Base-by-base conservation (phyloP, 2,888 invertebrate species). In the Pammene fasciana region DNA sequence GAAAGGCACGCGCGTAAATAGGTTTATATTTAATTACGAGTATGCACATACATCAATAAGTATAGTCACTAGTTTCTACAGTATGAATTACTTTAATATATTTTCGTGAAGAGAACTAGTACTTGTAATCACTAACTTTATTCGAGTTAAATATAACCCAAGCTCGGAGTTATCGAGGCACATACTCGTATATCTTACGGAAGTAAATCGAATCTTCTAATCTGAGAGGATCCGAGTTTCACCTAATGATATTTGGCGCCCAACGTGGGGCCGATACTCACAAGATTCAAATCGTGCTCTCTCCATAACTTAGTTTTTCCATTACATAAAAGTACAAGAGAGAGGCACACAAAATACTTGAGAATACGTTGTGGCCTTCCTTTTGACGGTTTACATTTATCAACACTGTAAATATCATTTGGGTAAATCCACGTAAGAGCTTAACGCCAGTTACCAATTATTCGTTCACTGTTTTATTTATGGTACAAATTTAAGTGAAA, bases 151-250 rank as follows among this genome's bases (percentile, higher is more conserved):
- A 52, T 38, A 34, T 43, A 54, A 55, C 13, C 34, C 18, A 11
- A 36, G 18, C 54, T 46, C 43, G 54, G 59, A 57, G 18, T 59
- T 59, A 50, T 36, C 52, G 18, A 48, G 56, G 64, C 68, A 38
- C 65, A 70, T 9, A n/a, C 52, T 54, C 54, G 54, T 74, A 73
- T 73, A 76, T 75, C 72, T 74, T 74, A 70, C 64, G 72, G 72
- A 73, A 74, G 75, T 76, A 76, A 79, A 80, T 79, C 76, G 75
- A 76, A 80, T 79, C 73, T 75, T 74, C 74, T 73, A 74, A 75
- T 74, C 73, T 71, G 67, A 71, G 67, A 72, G 26, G 73, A 73
- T 70, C 61, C 45, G 67, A 72, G 64, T 41, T 45, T 54, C 64
- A 64, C 55, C 38, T 70, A 72, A 72, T 60, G 65, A 64, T 67